Percentiles rank a stretch among this genome's conserved stretches.
Evolutionary conservation across 2,113 vertebrate genomes (phyloP).

Genomic region (Tringa solitaria): DNA sequence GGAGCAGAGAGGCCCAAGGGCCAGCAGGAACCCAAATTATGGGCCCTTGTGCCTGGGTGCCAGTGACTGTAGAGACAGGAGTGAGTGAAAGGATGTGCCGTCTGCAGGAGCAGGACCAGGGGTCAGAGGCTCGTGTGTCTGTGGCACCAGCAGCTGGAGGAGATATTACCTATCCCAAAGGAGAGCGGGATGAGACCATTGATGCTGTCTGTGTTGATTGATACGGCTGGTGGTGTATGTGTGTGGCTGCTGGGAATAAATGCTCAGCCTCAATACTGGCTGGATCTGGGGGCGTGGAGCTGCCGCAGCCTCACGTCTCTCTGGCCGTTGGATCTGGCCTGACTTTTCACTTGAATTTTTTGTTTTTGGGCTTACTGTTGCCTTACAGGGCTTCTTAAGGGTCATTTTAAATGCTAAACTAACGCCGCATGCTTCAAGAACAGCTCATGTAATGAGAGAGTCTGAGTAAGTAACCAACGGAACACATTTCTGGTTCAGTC

Average conservation of each 20-base stretch:
- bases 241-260: neutral
- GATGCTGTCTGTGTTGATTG: neutral
- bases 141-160: neutral
- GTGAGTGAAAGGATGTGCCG: neutral
- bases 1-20: neutral
- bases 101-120: too few species aligned
- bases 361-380: neutral
- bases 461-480: neutral
- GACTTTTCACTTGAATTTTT: neutral
- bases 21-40: neutral
- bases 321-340: neutral
- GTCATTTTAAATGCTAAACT: neutral
- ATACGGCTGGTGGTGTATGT: neutral
- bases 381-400: neutral
- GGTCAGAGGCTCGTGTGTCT: rapidly evolving
- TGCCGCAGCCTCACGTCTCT: neutral
- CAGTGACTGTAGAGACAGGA: rapidly evolving
- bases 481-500: neutral
- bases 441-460: neutral
- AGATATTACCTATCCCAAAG: neutral
- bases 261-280: rapidly evolving
- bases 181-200: neutral
- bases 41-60: neutral
- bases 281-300: neutral
- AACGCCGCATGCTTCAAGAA: neutral